Evolutionary conservation across 2,113 vertebrate genomes (phyloP).

Genomic region (Taurulus bubalis): DNA sequence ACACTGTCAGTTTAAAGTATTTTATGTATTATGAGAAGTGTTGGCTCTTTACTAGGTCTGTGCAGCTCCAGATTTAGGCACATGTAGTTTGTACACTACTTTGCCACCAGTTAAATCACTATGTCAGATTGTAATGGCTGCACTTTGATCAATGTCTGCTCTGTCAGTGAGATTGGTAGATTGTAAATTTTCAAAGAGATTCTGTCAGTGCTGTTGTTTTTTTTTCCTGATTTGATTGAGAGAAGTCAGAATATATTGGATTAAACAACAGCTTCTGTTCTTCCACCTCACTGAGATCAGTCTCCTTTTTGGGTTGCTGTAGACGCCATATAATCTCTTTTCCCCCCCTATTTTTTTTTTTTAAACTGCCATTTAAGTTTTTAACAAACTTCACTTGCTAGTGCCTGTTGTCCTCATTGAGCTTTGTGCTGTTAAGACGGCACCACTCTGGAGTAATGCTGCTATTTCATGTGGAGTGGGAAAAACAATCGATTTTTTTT

Average conservation of each 20-base stretch:
- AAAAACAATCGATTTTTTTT: neutral
- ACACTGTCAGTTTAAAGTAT: neutral
- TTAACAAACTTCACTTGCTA: neutral
- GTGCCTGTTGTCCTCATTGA: neutral
- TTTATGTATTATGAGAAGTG: neutral
- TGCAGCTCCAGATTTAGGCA: constrained; percentile 1
- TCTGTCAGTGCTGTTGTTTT: neutral
- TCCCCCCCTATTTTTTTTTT: neutral
- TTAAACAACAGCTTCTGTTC: neutral
- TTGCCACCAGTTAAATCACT: constrained; percentile 12
- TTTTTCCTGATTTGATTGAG: neutral
- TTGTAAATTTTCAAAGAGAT: constrained; percentile 7
- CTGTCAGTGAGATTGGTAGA: neutral
- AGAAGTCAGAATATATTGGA: neutral
- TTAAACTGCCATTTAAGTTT: neutral
- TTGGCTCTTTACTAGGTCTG: neutral
- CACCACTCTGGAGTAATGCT: neutral
- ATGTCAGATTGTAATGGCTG: constrained; percentile 9
- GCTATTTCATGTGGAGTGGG: neutral
- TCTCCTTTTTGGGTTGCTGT: constrained; percentile 1
- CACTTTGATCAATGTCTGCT: neutral
- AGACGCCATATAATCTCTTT: neutral
- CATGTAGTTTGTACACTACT: neutral
- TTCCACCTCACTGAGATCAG: constrained; percentile 15
- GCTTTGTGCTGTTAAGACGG: neutral